These are phyloP conservation scores for Haemorhous mexicanus DNA, from an alignment of 2,113 vertebrate genomes.

Conservation along the genomic window DNA sequence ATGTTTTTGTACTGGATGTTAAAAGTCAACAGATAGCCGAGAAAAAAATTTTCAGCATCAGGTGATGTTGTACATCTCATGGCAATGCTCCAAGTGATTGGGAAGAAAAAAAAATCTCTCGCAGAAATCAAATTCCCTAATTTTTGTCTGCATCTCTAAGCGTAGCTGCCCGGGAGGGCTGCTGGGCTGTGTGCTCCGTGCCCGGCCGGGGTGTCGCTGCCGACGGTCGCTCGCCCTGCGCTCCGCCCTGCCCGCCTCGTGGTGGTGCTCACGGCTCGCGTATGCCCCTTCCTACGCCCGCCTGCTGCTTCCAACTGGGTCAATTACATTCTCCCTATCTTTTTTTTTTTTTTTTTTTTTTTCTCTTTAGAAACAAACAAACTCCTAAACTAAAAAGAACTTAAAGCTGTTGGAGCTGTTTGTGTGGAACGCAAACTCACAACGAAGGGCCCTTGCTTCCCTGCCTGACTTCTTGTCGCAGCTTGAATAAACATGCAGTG, in stretches of 20 bases:
- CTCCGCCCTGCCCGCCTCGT: background rate
- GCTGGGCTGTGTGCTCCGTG: rapidly evolving
- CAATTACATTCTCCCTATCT: background rate
- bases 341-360: background rate
- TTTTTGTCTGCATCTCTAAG: rapidly evolving
- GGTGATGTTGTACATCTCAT: too few species aligned
- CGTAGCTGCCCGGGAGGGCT: rapidly evolving
- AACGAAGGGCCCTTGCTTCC: background rate
- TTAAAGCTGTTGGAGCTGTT: background rate
- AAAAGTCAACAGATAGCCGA: rapidly evolving
- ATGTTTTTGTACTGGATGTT: background rate
- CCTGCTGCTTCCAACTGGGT: constrained; percentile 24
- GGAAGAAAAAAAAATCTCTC: rapidly evolving
- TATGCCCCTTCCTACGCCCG: rapidly evolving
- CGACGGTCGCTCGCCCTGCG: rapidly evolving
- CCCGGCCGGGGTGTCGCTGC: too few species aligned
- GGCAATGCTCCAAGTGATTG: background rate
- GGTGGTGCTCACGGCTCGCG: constrained; percentile 52
- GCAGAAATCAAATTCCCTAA: background rate
- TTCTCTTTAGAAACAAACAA: background rate
- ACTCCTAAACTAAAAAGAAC: background rate
- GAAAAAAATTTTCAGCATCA: too few species aligned
- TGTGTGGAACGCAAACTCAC: background rate
- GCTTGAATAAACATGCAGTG: background rate
- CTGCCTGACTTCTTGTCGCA: background rate